phyloP scores from a whole-genome alignment of 2,888 invertebrate genomes.

The Steinernema carpocapsae region DNA sequence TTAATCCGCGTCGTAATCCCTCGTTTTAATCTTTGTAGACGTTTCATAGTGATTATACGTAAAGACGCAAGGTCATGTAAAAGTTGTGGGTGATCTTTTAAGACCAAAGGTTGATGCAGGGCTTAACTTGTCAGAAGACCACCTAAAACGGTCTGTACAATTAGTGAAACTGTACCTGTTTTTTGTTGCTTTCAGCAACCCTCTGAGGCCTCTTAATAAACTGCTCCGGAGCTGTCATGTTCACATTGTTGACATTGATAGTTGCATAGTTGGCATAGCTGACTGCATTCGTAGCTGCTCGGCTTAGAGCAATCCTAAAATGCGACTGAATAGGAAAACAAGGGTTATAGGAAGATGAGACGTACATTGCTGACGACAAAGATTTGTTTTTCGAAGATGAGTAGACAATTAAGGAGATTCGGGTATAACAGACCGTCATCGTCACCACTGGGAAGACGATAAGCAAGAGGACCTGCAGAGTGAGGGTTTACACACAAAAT shows the following conservation, averaged over 20 bases:
- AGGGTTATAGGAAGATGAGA: not conserved
- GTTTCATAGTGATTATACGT: too few species aligned
- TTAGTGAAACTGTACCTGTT: slow-evolving; percentile 47
- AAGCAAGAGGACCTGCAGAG: slow-evolving; percentile 74
- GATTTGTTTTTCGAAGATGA: slow-evolving; percentile 55
- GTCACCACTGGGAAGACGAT: slow-evolving; percentile 76
- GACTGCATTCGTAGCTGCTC: slow-evolving; percentile 58
- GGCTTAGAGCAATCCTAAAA: slow-evolving; percentile 56
- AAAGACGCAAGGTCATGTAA: too few species aligned
- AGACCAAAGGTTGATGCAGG: too few species aligned
- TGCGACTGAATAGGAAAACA: not conserved
- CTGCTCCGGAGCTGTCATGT: not conserved
- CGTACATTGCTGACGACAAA: slow-evolving; percentile 54
- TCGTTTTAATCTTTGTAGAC: too few species aligned
- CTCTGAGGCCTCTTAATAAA: slow-evolving; percentile 37
- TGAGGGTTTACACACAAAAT: too few species aligned
- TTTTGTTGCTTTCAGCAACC: slow-evolving; percentile 59
- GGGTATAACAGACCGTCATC: slow-evolving; percentile 77
- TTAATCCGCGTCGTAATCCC: too few species aligned
- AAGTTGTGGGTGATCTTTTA: too few species aligned
- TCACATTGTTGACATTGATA: slow-evolving; percentile 46
- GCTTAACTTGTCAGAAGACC: too few species aligned
- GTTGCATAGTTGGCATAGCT: slow-evolving; percentile 57
- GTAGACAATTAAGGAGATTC: slow-evolving; percentile 71
- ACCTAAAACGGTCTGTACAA: not conserved